Evolutionary conservation across 2,797 vertebrate species (phyloP).

Genomic region (Alfaro cultratus): DNA sequence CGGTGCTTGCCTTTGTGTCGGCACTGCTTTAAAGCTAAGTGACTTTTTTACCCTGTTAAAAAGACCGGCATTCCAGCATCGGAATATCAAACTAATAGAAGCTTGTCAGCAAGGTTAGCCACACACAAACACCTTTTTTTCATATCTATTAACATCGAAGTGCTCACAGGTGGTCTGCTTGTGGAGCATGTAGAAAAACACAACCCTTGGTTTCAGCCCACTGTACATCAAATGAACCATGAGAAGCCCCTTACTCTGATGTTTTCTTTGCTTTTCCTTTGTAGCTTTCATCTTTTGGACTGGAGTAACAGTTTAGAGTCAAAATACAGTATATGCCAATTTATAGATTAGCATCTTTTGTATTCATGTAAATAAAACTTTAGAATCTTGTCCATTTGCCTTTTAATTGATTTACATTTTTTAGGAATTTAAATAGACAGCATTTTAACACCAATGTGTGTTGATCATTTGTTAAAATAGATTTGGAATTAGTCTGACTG

Average conservation of each 20-base stretch:
- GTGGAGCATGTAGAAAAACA: conserved; percentile 84
- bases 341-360: background rate
- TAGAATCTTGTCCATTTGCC: background rate
- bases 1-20: conserved; percentile 52
- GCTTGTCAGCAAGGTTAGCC: conserved; percentile 46
- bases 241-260: conserved; percentile 62
- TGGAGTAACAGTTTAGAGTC: background rate
- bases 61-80: conserved; percentile 43
- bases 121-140: conserved; percentile 60
- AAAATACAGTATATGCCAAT: too few species aligned
- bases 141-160: conserved; percentile 86
- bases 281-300: background rate
- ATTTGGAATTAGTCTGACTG: conserved; percentile 37
- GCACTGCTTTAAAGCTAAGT: conserved; percentile 56
- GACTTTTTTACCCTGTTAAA: conserved; percentile 48
- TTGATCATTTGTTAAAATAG: background rate
- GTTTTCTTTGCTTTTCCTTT: conserved; percentile 50
- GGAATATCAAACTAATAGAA: conserved; percentile 74
- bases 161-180: conserved; percentile 86
- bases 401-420: background rate
- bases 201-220: conserved; percentile 80
- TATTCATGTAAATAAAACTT: background rate
- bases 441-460: background rate
- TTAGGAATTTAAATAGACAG: background rate
- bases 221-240: conserved; percentile 85